These are phyloP conservation scores for Aselliscus stoliczkanus DNA, from an alignment of 2,797 vertebrate genomes.

Conservation along the genomic window DNA sequence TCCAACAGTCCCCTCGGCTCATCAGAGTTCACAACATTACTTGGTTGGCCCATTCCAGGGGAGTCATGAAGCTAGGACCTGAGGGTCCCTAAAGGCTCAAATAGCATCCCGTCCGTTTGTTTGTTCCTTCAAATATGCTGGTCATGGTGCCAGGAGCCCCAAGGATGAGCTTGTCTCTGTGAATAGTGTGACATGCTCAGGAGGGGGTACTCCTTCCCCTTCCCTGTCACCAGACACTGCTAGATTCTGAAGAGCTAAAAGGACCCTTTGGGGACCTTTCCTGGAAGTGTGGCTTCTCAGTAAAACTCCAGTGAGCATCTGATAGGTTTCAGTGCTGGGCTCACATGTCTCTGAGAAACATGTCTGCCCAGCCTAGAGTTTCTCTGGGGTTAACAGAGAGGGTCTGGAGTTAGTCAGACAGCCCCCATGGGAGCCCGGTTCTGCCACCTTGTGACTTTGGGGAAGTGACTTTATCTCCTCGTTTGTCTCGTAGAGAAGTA, in stretches of 20 bases:
- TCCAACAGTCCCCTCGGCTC: not conserved
- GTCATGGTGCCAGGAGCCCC: not conserved
- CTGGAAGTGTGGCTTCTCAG: not conserved
- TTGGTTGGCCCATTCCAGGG: not conserved
- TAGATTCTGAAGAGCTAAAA: not conserved
- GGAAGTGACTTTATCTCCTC: not conserved
- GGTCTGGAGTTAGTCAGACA: not conserved
- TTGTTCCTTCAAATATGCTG: not conserved
- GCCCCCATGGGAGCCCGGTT: not conserved
- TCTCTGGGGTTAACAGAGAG: not conserved
- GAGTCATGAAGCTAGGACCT: not conserved
- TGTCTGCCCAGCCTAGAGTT: not conserved
- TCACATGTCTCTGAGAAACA: not conserved
- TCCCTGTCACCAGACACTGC: not conserved
- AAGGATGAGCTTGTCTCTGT: not conserved
- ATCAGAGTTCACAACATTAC: not conserved
- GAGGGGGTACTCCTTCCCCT: not conserved
- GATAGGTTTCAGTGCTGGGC: not conserved
- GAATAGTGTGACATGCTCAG: not conserved
- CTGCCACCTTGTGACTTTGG: not conserved
- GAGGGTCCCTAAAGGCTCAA: not conserved
- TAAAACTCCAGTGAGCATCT: not conserved
- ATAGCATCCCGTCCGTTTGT: not conserved
- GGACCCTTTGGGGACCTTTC: not conserved
- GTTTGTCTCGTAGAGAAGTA: not conserved